phyloP scores from a whole-genome alignment of 2,888 invertebrate genomes.

The Mesoligia furuncula region DNA sequence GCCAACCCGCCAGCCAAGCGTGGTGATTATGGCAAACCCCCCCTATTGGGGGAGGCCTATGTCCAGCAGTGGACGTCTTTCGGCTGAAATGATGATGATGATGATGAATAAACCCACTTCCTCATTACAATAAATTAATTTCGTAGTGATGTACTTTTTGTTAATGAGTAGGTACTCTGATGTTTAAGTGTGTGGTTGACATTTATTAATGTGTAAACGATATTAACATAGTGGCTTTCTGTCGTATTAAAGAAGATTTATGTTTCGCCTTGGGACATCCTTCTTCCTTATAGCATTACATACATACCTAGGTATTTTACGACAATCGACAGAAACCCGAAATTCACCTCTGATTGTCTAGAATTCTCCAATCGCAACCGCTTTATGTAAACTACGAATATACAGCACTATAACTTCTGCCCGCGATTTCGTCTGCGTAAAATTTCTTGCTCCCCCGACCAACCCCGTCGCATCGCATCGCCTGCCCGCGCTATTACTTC shows the following conservation, averaged over 20 bases:
- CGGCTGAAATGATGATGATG: too few relatives aligned
- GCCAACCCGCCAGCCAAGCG: too few relatives aligned
- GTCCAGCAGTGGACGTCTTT: too few relatives aligned
- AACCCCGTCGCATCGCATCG: too few relatives aligned
- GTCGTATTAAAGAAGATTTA: slow-evolving; percentile 37
- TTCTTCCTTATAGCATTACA: slow-evolving; percentile 23
- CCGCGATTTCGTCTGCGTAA: background rate
- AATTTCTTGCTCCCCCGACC: too few relatives aligned
- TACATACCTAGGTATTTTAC: slow-evolving; percentile 17
- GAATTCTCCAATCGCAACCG: background rate
- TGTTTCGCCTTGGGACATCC: background rate
- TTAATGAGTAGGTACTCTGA: slow-evolving; percentile 3
- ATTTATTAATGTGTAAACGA: slow-evolving; percentile 26
- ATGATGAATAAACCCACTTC: background rate
- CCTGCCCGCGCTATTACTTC: too few relatives aligned
- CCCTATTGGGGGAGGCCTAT: too few relatives aligned
- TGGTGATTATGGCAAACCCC: too few relatives aligned
- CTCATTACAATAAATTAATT: slow-evolving; percentile 2
- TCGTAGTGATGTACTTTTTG: background rate
- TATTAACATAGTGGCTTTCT: slow-evolving; percentile 28
- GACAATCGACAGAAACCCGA: background rate
- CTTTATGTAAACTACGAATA: background rate
- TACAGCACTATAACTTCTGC: background rate
- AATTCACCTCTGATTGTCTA: background rate
- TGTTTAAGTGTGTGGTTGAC: slow-evolving; percentile 21